These are phyloP conservation scores for Arge pagana DNA, from an alignment of 2,888 invertebrate species.

Conservation along the genomic window DNA sequence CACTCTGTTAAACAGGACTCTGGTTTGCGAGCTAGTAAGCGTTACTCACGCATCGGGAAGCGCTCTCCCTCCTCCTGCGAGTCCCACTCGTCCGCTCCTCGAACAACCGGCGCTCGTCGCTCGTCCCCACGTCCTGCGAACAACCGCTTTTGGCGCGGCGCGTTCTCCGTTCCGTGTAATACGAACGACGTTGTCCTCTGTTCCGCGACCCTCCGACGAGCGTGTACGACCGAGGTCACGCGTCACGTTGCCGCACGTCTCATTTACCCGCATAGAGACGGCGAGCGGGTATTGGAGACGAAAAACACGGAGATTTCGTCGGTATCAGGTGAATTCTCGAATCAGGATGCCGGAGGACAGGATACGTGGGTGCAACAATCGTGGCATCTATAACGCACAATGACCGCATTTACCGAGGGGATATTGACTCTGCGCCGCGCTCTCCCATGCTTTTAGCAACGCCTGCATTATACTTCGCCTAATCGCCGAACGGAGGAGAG, in stretches of 20 bases:
- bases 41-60: slow-evolving; percentile 59
- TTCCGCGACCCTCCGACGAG: neutral
- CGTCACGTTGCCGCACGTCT: no score
- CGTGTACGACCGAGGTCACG: neutral
- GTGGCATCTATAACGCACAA: slow-evolving; percentile 21
- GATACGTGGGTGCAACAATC: slow-evolving; percentile 8
- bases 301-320: no score
- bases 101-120: slow-evolving; percentile 7
- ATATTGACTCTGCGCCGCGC: slow-evolving; percentile 31
- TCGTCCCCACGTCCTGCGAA: slow-evolving; percentile 20
- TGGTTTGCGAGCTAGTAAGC: slow-evolving; percentile 47
- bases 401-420: slow-evolving; percentile 31
- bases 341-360: no score
- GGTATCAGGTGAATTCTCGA: no score
- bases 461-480: slow-evolving; percentile 15
- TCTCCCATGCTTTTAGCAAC: slow-evolving; percentile 31
- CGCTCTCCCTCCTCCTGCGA: slow-evolving; percentile 55
- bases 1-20: slow-evolving; percentile 58
- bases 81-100: slow-evolving; percentile 25
- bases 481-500: slow-evolving; percentile 27
- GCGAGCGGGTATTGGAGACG: no score
- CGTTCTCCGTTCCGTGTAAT: slow-evolving; percentile 4
- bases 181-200: neutral
- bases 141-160: slow-evolving; percentile 11
- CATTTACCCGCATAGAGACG: no score